Base-by-base conservation (phyloP, 2,113 vertebrate species). In the Notarius lentiginosus region DNA sequence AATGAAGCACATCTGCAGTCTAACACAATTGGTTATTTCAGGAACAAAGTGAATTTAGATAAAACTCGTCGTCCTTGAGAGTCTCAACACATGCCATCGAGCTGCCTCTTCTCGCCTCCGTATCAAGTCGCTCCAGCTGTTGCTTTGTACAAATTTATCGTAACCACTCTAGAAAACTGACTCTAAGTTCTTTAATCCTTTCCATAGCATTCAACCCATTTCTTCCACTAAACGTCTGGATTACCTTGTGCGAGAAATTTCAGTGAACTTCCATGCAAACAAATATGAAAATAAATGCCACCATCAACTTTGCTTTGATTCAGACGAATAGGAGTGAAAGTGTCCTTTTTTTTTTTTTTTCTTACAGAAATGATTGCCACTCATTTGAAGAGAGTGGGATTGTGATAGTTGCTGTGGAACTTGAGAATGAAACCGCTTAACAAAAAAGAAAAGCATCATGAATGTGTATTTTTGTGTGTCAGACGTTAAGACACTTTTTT, bases 351-450 rank as follows among this genome's bases (percentile, higher is more conserved):
- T 75, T 47, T 27, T 65, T 91, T 86, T 81, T 81, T 84, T 83
- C 91, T 90, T 27, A 66, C 70, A 85, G 91, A 87, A 70, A 84
- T 56, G 27, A 72, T 60, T 63, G 34, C 60, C 81, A 84, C 81
- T 72, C 68, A 72, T n/a, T 65, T 41, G 41, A 63, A 87, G 79
- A 56, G 84, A 88, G 88, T 76, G 47, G 86, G 82, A 80, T 84
- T 89, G 86, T 58, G 51, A 82, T 77, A 88, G 90, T 90, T 91
- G 91, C 89, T 84, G 88, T 91, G 87, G 90, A 87, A 90, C 90
- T 49, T 86, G 82, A 86, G 84, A 87, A 89, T 85, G 68, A 87
- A 77, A 84, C 66, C 87, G 89, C 68, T 27, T 66, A 89, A 30
- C 4, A 76, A 15, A 47, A 84, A 68, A 1, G 60, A 76, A 66